phyloP scores from a whole-genome alignment of 2,797 vertebrate genomes.

The Periparus ater region DNA sequence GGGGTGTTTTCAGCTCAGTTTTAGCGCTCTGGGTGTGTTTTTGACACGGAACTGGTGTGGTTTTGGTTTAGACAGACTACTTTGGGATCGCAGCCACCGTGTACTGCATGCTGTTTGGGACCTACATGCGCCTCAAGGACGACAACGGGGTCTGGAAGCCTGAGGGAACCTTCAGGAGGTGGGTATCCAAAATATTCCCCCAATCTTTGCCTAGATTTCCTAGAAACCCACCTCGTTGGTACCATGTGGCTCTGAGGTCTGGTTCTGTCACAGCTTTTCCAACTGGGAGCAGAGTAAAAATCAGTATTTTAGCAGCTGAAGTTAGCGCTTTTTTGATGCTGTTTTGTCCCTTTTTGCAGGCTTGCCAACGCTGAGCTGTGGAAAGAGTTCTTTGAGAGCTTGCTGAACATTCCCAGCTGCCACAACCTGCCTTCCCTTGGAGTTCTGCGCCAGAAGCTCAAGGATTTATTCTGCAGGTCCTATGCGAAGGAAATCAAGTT shows the following conservation, averaged over 20 bases:
- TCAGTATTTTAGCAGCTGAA: neutral
- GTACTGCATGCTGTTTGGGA: constrained; percentile 92
- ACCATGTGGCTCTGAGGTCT: neutral
- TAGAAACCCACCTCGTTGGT: neutral
- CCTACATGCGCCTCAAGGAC: constrained; percentile 88
- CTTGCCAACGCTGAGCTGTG: constrained; percentile 86
- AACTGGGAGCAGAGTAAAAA: neutral
- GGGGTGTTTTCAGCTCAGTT: neutral
- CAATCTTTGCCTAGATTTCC: neutral
- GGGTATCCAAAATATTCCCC: neutral
- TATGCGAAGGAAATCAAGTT: constrained; percentile 82
- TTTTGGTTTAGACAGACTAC: constrained; percentile 85
- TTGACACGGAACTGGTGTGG: neutral
- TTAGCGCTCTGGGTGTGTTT: neutral
- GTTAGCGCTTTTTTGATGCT: neutral
- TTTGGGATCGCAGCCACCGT: constrained; percentile 91
- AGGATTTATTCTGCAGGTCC: constrained; percentile 72
- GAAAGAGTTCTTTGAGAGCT: constrained; percentile 86
- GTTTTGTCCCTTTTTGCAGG: constrained; percentile 65
- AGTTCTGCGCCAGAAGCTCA: constrained; percentile 75
- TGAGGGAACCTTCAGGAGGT: constrained; percentile 86
- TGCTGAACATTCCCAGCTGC: constrained; percentile 86
- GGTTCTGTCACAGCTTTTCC: neutral
- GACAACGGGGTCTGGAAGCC: constrained; percentile 87
- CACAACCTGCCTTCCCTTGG: constrained; percentile 75